Percentiles rank a stretch among this genome's conserved stretches.
Evolutionary conservation across 2,888 invertebrate genomes (phyloP).

Genomic region (Marronus borbonicus): DNA sequence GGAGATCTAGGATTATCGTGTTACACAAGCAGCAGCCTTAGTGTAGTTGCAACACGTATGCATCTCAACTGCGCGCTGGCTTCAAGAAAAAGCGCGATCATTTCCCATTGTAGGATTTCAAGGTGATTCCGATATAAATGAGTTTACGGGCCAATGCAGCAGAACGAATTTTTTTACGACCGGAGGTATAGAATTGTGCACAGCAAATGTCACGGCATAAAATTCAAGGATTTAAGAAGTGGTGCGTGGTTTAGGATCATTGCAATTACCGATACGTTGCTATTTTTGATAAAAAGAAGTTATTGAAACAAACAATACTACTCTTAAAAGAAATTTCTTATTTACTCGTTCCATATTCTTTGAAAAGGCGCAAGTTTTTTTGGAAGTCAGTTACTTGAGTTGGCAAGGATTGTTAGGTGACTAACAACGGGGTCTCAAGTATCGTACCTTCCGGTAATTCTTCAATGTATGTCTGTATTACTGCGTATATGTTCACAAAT

Average conservation of each 20-base stretch:
- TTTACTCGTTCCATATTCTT: too few relatives aligned
- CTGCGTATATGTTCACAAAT: too few relatives aligned
- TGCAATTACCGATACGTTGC: background rate
- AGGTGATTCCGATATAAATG: constrained; percentile 35
- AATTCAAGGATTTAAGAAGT: constrained; percentile 21
- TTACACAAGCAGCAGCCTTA: constrained; percentile 22
- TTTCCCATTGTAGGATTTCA: constrained; percentile 46
- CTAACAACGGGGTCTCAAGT: too few relatives aligned
- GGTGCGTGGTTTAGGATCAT: background rate
- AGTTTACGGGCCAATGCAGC: constrained; percentile 18
- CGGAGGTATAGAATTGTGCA: constrained; percentile 17
- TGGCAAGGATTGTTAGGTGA: too few relatives aligned
- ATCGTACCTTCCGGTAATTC: too few relatives aligned
- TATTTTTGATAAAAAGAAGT: background rate
- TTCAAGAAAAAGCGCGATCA: constrained; percentile 48
- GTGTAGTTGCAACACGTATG: constrained; percentile 35
- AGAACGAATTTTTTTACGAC: constrained; percentile 19
- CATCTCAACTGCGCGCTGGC: constrained; percentile 30
- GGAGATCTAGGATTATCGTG: constrained; percentile 16
- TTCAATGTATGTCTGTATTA: too few relatives aligned
- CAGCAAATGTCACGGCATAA: constrained; percentile 9
- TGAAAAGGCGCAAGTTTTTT: too few relatives aligned
- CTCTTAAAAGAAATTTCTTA: too few relatives aligned
- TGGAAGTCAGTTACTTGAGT: too few relatives aligned
- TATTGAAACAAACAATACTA: background rate